A percentile compares a stretch with the other conserved stretches of the same genome.
Evolutionary conservation across 2,113 vertebrate species (phyloP).

Genomic region (Gila orcuttii): DNA sequence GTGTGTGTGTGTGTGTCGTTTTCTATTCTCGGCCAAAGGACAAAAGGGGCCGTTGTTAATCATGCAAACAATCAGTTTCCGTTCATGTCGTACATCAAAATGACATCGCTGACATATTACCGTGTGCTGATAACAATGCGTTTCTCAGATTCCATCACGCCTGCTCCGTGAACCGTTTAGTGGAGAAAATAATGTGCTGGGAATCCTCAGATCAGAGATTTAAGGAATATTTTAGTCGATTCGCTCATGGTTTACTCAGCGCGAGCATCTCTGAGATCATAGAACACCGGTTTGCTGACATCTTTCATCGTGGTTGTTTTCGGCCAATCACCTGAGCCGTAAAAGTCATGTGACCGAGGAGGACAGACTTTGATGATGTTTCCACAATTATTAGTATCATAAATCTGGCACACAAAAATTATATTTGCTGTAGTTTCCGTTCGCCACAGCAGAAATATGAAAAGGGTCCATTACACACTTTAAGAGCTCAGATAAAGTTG

Average conservation of each 20-base stretch:
- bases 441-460: background rate
- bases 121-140: background rate
- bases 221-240: background rate
- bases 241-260: too few species aligned
- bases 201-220: background rate
- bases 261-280: too few species aligned
- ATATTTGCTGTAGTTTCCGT: background rate
- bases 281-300: too few species aligned
- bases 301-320: background rate
- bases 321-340: background rate
- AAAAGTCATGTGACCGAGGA: background rate
- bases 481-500: background rate
- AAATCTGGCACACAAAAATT: background rate
- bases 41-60: background rate
- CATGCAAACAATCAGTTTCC: slow-evolving; percentile 17
- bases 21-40: background rate
- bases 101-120: background rate
- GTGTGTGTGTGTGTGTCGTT: background rate
- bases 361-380: background rate
- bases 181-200: background rate
- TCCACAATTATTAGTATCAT: background rate
- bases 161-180: background rate
- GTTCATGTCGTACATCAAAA: background rate
- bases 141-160: background rate
- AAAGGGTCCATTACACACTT: background rate